Percentiles rank a stretch among this genome's conserved stretches.
Conservation (phyloP, 2,113 vertebrate species). For the Strix aluco region DNA sequence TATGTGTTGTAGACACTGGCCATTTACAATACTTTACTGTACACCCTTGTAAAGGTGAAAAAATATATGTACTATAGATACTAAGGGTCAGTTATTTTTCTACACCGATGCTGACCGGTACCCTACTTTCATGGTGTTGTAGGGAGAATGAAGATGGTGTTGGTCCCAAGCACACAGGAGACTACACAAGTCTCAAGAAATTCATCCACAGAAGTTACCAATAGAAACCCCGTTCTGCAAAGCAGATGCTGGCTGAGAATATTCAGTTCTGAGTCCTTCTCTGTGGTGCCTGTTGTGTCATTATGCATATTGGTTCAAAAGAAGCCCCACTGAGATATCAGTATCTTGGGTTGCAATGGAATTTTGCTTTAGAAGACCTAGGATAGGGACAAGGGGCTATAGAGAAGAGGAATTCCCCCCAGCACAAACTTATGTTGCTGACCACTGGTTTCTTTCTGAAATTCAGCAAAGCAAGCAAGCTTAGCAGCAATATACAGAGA, state of each 20-base stretch:
- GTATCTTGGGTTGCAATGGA: not conserved
- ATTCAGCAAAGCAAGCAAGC: not conserved
- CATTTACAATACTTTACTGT: not conserved
- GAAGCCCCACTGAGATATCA: not conserved
- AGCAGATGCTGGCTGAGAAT: not conserved
- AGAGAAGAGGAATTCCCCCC: not conserved
- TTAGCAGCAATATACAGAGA: not conserved
- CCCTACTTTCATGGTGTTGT: not conserved
- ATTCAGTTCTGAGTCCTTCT: not conserved
- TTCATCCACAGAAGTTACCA: not conserved
- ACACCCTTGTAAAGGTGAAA: not conserved
- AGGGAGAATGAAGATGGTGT: not conserved
- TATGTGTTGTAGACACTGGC: not conserved
- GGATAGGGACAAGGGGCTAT: not conserved
- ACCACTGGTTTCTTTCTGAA: not conserved
- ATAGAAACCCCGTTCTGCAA: not conserved
- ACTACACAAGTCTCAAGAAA: not conserved
- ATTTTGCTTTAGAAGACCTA: not conserved
- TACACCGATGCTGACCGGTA: accelerated
- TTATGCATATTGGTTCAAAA: not conserved
- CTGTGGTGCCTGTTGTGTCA: not conserved
- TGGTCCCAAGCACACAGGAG: not conserved
- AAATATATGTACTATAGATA: not conserved
- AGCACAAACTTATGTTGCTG: not conserved
- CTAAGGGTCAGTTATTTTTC: not conserved